phyloP scores from a whole-genome alignment of 2,113 vertebrate species.

The Catharus bicknelli region DNA sequence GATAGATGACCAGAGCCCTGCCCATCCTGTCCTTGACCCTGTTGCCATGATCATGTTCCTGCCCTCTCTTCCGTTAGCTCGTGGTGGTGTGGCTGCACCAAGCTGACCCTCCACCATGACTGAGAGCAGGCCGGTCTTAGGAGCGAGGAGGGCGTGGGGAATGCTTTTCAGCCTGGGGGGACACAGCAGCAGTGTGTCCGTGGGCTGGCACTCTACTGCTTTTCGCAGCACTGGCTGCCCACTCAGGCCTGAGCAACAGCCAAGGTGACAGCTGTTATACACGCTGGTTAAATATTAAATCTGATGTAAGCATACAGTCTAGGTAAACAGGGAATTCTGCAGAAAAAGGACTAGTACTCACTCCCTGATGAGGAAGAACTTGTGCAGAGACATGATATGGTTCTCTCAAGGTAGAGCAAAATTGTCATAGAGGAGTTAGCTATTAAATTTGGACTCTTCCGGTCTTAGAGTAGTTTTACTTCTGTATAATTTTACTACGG shows the following conservation, averaged over 20 bases:
- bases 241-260: background rate
- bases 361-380: background rate
- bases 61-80: background rate
- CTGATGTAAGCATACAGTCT: background rate
- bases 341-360: background rate
- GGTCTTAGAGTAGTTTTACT: background rate
- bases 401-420: background rate
- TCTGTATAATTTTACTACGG: background rate
- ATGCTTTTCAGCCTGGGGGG: fast-evolving
- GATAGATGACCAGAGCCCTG: fast-evolving
- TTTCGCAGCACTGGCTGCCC: background rate
- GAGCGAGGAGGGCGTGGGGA: background rate
- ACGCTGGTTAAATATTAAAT: background rate
- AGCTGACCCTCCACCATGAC: fast-evolving
- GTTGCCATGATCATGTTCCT: fast-evolving
- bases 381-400: background rate
- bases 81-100: fast-evolving
- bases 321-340: background rate
- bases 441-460: background rate
- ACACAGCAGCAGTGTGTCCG: fast-evolving
- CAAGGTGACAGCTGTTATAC: background rate
- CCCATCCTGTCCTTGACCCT: background rate
- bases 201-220: background rate
- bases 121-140: too few relatives aligned
- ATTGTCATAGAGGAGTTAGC: background rate